Evolutionary conservation across 2,113 vertebrate species (phyloP), one percentile per base, ranked within the genome.

Genomic region (Malurus melanocephalus): DNA sequence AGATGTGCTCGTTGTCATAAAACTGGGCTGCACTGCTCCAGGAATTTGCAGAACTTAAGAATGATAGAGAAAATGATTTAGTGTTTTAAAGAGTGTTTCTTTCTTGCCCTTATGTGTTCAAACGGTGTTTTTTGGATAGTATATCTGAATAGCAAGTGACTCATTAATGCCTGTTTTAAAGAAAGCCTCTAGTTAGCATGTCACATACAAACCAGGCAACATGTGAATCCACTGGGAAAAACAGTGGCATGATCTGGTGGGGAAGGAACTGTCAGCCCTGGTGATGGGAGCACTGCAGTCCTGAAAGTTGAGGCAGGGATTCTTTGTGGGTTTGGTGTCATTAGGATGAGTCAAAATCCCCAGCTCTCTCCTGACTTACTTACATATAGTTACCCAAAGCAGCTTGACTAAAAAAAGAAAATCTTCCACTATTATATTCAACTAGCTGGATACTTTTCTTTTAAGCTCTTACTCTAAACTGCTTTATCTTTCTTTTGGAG

Each of bases 111-210:
- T 82, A 71, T 33, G 43, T 53, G 57, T 66, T 61, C 48, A 21
- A 74, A 77, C 16, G 52, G 42, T 38, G 32, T 0, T 35, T 91
- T 89, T 88, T 71, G 23, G 57, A 85, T 28, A 74, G 23, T 16
- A 73, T 3, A 24, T 42, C 57, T 88, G 85, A 90, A 48, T 43
- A 77, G 13, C 69, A 86, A 53, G 57, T 94, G 95, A 94, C 22
- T 94, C 87, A 87, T 57, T 87, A 71, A 59, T 60, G 46, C 17
- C 45, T 90, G 12, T 83, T 95, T 95, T 92, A 73, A 85, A 80
- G 48, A 28, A 19, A n/a, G 7, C 30, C n/a, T 91, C 49, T 61
- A 48, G 35, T 52, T 49, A 49, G 10, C 1, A 1, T 87, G 38
- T 65, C 80, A 65, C 48, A 52, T 59, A 48, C 1, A 13, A 72